Percentiles rank a stretch among this genome's conserved stretches.
These are phyloP conservation scores for Molorchus minor DNA, from an alignment of 2,888 invertebrate genomes.

Conservation along the genomic window DNA sequence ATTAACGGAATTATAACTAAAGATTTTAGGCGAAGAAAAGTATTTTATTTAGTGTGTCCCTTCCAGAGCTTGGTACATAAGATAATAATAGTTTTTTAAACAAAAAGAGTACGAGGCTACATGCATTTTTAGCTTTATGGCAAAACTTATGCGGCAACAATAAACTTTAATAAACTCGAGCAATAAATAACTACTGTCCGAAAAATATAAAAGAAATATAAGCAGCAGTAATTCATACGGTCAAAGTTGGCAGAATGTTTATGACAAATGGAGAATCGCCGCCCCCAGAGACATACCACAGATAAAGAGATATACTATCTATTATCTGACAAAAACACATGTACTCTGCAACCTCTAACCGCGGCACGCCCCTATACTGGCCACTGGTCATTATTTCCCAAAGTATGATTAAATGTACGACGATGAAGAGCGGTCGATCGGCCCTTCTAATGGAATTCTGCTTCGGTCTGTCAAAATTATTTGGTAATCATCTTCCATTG, in stretches of 20 bases:
- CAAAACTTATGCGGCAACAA: neutral
- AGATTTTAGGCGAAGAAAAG: too few species aligned
- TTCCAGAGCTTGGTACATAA: too few species aligned
- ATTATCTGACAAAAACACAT: constrained; percentile 63
- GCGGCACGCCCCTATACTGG: constrained; percentile 51
- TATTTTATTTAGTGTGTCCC: too few species aligned
- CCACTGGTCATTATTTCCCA: constrained; percentile 37
- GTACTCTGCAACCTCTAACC: constrained; percentile 59
- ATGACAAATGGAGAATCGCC: constrained; percentile 58
- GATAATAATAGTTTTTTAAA: too few species aligned
- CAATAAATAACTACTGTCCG: constrained; percentile 28
- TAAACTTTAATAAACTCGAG: constrained; percentile 25
- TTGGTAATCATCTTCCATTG: too few species aligned
- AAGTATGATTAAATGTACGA: constrained; percentile 18
- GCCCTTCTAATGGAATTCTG: neutral
- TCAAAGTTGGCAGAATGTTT: constrained; percentile 52
- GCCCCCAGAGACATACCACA: constrained; percentile 47
- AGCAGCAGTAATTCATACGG: constrained; percentile 47
- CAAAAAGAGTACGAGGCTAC: too few species aligned
- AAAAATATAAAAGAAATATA: constrained; percentile 23
- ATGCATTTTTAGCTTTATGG: neutral
- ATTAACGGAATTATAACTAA: too few species aligned
- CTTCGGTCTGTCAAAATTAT: too few species aligned
- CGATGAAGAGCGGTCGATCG: neutral
- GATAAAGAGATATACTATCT: constrained; percentile 59